phyloP scores from a whole-genome alignment of 2,888 invertebrate genomes.

The Hypomecis atomaria region DNA sequence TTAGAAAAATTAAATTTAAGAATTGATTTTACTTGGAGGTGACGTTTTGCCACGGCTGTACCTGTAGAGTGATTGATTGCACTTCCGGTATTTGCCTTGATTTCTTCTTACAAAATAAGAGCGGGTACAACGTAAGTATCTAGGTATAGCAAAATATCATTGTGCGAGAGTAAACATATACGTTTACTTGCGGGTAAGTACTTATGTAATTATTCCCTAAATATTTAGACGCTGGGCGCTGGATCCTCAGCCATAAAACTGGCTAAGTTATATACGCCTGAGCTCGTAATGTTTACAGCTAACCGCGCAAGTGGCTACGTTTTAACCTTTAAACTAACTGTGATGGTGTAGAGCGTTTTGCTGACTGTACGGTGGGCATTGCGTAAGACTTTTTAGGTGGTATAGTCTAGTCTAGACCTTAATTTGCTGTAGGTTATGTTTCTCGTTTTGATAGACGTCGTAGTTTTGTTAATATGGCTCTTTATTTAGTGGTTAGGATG shows the following conservation, averaged over 20 bases:
- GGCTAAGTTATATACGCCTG: constrained; percentile 60
- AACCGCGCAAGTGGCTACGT: constrained; percentile 35
- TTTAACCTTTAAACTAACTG: constrained; percentile 21
- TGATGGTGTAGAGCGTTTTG: constrained; percentile 32
- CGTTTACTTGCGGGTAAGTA: constrained; percentile 44
- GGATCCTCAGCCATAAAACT: constrained; percentile 62
- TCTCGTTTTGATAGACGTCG: constrained; percentile 18
- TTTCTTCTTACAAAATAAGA: no score
- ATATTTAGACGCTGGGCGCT: constrained; percentile 64
- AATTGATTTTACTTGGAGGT: no score
- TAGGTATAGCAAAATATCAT: no score
- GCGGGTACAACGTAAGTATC: no score
- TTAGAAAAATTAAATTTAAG: no score
- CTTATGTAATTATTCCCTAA: constrained; percentile 70
- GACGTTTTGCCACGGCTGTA: no score
- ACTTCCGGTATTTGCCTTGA: no score
- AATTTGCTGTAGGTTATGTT: constrained; percentile 16
- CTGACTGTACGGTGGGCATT: constrained; percentile 31
- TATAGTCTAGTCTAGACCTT: constrained; percentile 33
- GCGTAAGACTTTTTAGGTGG: constrained; percentile 32
- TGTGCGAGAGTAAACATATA: constrained; percentile 11
- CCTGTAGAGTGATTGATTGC: no score
- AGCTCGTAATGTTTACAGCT: constrained; percentile 51
- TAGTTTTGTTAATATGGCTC: not conserved
- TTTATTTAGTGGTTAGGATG: not conserved